Evolutionary conservation across 2,888 invertebrate species (phyloP).

Genomic region (Volucella bombylans): DNA sequence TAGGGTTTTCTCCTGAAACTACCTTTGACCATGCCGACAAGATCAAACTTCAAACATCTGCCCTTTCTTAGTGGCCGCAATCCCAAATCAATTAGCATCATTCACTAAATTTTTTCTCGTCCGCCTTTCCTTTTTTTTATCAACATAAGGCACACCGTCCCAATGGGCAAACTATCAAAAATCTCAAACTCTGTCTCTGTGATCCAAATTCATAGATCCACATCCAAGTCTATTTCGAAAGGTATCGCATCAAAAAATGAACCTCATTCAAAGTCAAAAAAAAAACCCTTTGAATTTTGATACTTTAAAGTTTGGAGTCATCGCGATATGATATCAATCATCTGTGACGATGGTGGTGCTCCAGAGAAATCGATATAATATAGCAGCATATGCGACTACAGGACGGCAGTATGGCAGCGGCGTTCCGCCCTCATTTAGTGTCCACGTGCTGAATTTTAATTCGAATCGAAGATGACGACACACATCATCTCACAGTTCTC

Average conservation of each 20-base stretch:
- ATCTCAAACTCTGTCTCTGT: not conserved
- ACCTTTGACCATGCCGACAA: conserved; percentile 66
- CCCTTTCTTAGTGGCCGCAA: conserved; percentile 60
- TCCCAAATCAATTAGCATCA: conserved; percentile 71
- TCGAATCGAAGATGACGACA: conserved; percentile 35
- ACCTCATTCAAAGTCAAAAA: not conserved
- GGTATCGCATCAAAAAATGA: conserved; percentile 6
- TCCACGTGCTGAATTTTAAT: conserved; percentile 70
- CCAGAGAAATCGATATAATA: conserved; percentile 57
- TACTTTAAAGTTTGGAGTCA: conserved; percentile 43
- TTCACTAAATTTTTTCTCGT: conserved; percentile 26
- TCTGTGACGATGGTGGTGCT: conserved; percentile 36
- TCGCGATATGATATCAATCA: conserved; percentile 42
- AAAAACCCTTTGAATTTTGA: conserved; percentile 61
- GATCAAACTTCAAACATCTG: conserved; percentile 71
- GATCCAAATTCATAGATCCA: conserved; percentile 50
- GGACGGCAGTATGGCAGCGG: not conserved
- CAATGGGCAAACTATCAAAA: conserved; percentile 12
- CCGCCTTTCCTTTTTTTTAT: not conserved
- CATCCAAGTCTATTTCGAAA: conserved; percentile 49
- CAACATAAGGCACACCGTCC: conserved; percentile 56
- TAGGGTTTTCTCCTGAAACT: conserved; percentile 61
- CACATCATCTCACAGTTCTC: not conserved
- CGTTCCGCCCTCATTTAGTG: conserved; percentile 43
- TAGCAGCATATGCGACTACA: not conserved